Evolutionary conservation across 1,140 invertebrate genomes (phyloP).

Genomic region (Popillia japonica): DNA sequence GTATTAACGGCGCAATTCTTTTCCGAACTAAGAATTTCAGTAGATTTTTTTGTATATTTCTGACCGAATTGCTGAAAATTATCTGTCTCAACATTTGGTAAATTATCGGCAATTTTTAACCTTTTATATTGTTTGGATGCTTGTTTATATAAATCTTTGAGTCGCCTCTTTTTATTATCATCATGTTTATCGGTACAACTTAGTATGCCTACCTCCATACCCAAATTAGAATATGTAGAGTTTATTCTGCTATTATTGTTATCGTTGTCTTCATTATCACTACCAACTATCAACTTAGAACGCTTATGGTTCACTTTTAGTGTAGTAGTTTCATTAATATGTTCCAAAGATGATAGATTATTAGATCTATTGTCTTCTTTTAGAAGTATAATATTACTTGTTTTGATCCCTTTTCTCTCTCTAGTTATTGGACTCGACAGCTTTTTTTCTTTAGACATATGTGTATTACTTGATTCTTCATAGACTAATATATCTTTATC

Average conservation of each 20-base stretch:
- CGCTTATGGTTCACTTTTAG: too few species aligned
- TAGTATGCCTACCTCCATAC: neutral
- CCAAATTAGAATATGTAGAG: too few species aligned
- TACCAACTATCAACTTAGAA: neutral
- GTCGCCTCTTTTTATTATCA: neutral
- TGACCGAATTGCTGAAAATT: neutral
- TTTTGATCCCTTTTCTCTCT: too few species aligned
- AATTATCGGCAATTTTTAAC: neutral
- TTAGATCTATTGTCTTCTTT: too few species aligned
- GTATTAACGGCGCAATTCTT: neutral
- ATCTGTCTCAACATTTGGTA: neutral
- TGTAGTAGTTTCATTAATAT: too few species aligned
- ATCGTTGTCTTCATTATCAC: neutral
- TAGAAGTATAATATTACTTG: too few species aligned
- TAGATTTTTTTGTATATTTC: neutral
- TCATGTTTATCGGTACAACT: neutral
- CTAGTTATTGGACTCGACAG: too few species aligned
- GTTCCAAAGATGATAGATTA: too few species aligned
- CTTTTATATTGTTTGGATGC: neutral
- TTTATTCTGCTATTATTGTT: neutral
- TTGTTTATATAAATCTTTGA: neutral
- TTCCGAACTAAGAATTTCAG: neutral
- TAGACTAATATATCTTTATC: too few species aligned
- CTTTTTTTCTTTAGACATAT: too few species aligned
- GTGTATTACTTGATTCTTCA: too few species aligned